phyloP scores from a whole-genome alignment of 1,140 invertebrate species.

The Eueides isabella region DNA sequence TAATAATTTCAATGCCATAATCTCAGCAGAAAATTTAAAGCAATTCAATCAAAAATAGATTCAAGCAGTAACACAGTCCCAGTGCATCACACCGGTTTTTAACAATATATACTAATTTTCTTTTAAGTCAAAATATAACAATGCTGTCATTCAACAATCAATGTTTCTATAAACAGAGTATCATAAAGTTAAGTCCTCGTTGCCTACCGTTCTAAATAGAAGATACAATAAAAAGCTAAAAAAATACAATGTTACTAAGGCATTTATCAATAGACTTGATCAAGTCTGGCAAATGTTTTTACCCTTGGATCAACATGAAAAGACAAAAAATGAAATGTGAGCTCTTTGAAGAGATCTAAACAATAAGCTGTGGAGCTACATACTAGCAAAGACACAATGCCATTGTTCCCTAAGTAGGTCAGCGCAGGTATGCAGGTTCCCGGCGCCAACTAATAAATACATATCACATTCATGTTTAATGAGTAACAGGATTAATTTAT shows the following conservation, averaged over 20 bases:
- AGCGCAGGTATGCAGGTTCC: slow-evolving; percentile 17
- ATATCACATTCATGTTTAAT: slow-evolving; percentile 18
- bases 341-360: slow-evolving; percentile 1
- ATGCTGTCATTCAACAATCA: background rate
- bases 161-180: no score
- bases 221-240: no score
- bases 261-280: background rate
- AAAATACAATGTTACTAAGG: no score
- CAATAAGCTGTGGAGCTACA: slow-evolving; percentile 11
- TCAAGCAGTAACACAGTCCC: no score
- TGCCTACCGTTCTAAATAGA: no score
- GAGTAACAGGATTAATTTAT: slow-evolving; percentile 9
- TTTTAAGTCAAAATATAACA: no score
- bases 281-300: background rate
- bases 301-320: background rate
- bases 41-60: no score
- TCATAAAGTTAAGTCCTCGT: no score
- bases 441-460: slow-evolving; percentile 3
- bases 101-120: no score
- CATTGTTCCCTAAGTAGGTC: slow-evolving; percentile 29
- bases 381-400: slow-evolving; percentile 20
- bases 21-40: no score
- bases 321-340: slow-evolving; percentile 5
- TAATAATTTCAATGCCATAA: no score
- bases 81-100: no score